A percentile compares a stretch with the other conserved stretches of the same genome.
Evolutionary conservation across 2,797 vertebrate species (phyloP).

Genomic region (Momotus momota): DNA sequence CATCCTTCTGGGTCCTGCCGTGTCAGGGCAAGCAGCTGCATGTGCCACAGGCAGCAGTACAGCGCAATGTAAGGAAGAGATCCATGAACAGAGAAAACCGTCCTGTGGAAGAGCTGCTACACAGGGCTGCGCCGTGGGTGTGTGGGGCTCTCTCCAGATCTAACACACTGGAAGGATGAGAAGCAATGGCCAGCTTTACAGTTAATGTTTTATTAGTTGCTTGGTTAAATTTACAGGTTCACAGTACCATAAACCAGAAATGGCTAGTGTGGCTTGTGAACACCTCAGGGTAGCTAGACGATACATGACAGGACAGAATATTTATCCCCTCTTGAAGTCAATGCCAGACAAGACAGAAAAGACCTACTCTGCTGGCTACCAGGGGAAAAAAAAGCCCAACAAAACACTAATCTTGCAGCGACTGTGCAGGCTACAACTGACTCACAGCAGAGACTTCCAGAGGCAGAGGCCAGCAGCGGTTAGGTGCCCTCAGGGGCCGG

Average conservation of each 20-base stretch:
- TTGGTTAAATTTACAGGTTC: not conserved
- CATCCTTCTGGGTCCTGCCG: not conserved
- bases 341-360: not conserved
- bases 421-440: not conserved
- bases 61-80: not conserved
- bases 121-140: not conserved
- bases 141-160: not conserved
- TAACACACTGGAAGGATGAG: accelerated
- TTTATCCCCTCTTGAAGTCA: not conserved
- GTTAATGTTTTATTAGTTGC: not conserved
- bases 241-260: not conserved
- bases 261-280: not conserved
- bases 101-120: not conserved
- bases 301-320: not conserved
- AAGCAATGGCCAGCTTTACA: not conserved
- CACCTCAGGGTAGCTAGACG: not conserved
- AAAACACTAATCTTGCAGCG: not conserved
- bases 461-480: not conserved
- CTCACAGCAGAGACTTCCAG: not conserved
- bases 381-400: not conserved
- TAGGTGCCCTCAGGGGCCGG: not conserved
- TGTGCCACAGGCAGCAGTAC: not conserved
- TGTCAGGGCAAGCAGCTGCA: not conserved
- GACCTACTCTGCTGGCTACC: not conserved
- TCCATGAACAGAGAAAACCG: accelerated